Evolutionary conservation across 2,888 invertebrate genomes (phyloP), one percentile per base, ranked within the genome.

Genomic region (Pemphredon lugubris): DNA sequence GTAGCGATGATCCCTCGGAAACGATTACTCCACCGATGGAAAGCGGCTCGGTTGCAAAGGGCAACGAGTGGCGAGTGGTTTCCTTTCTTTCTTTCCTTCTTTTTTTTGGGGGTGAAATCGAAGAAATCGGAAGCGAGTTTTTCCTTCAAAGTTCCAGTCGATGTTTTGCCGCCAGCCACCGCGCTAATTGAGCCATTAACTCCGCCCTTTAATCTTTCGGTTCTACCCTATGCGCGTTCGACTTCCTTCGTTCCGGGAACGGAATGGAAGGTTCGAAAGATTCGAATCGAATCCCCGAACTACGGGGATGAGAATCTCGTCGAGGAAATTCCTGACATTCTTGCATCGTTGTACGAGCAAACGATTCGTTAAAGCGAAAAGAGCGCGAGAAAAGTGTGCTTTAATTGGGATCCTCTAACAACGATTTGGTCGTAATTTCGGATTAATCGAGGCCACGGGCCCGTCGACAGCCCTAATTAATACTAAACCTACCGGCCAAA

Each of bases 101-200:
- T 40, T 42, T 50, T 61, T n/a, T n/a, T n/a, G n/a, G n/a, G n/a
- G n/a, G 68, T 48, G 42, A 73, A 60, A 58, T 57, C 50, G 54
- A 47, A 50, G 60, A 65, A 63, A 70, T 70, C 57, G 50, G 40
- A 66, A 64, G 58, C 55, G 45, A 58, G 74, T 65, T 79, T 77
- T 79, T 73, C 75, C 60, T 13, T 18, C n/a, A 34, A 48, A 44
- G 48, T 71, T 60, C 50, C 59, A 51, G 47, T 51, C 60, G 42
- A 55, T 58, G 66, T 65, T 79, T 75, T 63, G 68, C 40, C 51
- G 67, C 42, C 61, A 47, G 53, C 51, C 44, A 53, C 55, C 45
- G 68, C 69, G 73, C 73, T 82, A 82, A 82, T 82, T 78, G 79
- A 82, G 77, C 68, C 74, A 80, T 82, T 82, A 81, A 79, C 75